Evolutionary conservation across 2,888 invertebrate genomes (phyloP).

Genomic region (Formica aserva): DNA sequence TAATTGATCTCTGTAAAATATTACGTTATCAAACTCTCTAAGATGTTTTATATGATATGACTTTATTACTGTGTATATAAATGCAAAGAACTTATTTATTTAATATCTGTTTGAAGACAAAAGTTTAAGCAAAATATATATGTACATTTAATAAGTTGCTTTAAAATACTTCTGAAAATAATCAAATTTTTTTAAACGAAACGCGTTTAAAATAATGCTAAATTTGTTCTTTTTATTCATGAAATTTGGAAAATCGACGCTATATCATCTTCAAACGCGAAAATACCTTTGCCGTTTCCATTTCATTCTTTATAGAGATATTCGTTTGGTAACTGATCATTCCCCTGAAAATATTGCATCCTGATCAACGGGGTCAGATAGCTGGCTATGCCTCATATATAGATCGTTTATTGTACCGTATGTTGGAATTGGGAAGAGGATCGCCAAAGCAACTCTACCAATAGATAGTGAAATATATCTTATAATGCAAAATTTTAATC

Average conservation of each 20-base stretch:
- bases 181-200: not conserved
- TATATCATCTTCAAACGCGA: not conserved
- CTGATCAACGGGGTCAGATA: slow-evolving; percentile 54
- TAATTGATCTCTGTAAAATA: slow-evolving; percentile 53
- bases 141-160: not conserved
- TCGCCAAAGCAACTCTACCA: not conserved
- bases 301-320: slow-evolving; percentile 41
- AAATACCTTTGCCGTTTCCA: slow-evolving; percentile 16
- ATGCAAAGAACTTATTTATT: slow-evolving; percentile 10
- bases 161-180: slow-evolving; percentile 7
- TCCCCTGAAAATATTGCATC: slow-evolving; percentile 58
- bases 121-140: not conserved
- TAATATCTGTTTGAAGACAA: not conserved
- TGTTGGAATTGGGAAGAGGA: slow-evolving; percentile 37
- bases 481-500: not conserved
- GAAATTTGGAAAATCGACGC: not conserved
- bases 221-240: slow-evolving; percentile 28
- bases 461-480: not conserved
- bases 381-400: slow-evolving; percentile 17
- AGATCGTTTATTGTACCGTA: slow-evolving; percentile 36
- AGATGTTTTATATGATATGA: not conserved
- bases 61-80: slow-evolving; percentile 27
- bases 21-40: slow-evolving; percentile 30
- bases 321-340: slow-evolving; percentile 66
- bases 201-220: not conserved